These are phyloP conservation scores for Priapulus caudatus DNA, from an alignment of 2,888 invertebrate species.

Conservation along the genomic window DNA sequence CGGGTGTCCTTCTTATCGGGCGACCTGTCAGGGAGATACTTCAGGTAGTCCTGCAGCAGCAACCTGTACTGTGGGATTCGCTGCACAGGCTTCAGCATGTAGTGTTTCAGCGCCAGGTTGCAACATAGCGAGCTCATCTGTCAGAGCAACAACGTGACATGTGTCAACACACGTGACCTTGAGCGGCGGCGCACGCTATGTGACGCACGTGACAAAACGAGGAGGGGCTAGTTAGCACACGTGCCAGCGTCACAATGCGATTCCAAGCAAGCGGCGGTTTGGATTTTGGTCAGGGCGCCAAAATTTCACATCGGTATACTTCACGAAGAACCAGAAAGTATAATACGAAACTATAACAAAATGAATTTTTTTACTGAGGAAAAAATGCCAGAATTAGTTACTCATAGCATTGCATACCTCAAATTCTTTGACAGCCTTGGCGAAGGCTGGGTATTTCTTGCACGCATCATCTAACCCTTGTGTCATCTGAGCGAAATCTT, in stretches of 20 bases:
- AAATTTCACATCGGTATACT: no score
- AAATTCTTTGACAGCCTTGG: conserved; percentile 42
- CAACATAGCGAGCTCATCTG: conserved; percentile 23
- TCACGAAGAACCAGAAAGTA: no score
- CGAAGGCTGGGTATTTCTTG: conserved; percentile 43
- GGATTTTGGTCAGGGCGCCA: no score
- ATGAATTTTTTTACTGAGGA: no score
- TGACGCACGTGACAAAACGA: no score
- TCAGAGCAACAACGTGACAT: not conserved
- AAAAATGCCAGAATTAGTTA: no score
- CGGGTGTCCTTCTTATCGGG: conserved; percentile 48
- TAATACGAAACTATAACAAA: no score
- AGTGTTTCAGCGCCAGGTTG: conserved; percentile 47
- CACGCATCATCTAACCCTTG: conserved; percentile 43
- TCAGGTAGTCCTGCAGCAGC: conserved; percentile 49
- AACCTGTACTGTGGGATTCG: conserved; percentile 53
- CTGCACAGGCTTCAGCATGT: conserved; percentile 55
- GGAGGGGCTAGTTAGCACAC: no score
- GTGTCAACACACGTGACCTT: no score
- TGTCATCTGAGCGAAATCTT: conserved; percentile 44
- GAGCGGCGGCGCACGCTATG: no score
- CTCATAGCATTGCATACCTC: conserved; percentile 38
- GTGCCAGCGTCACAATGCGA: no score
- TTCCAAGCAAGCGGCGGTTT: no score
- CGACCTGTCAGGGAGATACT: conserved; percentile 41